phyloP scores from a whole-genome alignment of 2,113 vertebrate species.

The Menidia beryllina region DNA sequence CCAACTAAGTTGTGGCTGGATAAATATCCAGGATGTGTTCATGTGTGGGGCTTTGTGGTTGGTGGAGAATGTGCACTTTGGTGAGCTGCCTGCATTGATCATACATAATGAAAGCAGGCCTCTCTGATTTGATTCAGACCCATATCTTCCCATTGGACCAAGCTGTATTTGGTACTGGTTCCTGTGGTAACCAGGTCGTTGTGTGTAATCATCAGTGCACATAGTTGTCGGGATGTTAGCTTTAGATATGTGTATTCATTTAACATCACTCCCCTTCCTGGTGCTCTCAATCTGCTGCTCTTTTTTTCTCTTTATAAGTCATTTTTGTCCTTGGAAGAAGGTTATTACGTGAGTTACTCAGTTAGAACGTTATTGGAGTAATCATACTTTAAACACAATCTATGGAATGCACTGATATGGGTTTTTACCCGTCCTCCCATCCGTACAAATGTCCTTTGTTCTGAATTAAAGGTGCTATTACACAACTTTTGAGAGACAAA shows the following conservation, averaged over 20 bases:
- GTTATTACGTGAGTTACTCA: too few species aligned
- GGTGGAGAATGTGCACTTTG: neutral
- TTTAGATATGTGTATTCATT: neutral
- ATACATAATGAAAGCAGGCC: slow-evolving; percentile 89
- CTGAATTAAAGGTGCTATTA: too few species aligned
- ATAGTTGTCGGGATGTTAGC: slow-evolving; percentile 14
- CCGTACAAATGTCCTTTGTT: too few species aligned
- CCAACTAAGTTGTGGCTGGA: too few species aligned
- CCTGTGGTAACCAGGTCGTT: slow-evolving; percentile 82
- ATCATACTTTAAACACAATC: too few species aligned
- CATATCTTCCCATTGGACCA: slow-evolving; percentile 80
- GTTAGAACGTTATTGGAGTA: too few species aligned
- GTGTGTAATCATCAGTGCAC: neutral
- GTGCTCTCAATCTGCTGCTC: slow-evolving; percentile 12
- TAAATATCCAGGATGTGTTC: slow-evolving; percentile 1
- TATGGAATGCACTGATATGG: too few species aligned
- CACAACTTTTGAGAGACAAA: too few species aligned
- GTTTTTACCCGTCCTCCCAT: too few species aligned
- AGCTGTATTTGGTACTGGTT: slow-evolving; percentile 85
- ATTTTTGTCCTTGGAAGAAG: too few species aligned
- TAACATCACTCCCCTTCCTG: slow-evolving; percentile 20
- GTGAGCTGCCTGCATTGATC: slow-evolving; percentile 77
- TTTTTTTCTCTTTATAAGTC: neutral
- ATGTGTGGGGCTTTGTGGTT: slow-evolving; percentile 12
- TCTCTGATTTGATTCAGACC: slow-evolving; percentile 91